Evolutionary conservation across 2,113 vertebrate genomes (phyloP).

Genomic region (Vidua macroura): DNA sequence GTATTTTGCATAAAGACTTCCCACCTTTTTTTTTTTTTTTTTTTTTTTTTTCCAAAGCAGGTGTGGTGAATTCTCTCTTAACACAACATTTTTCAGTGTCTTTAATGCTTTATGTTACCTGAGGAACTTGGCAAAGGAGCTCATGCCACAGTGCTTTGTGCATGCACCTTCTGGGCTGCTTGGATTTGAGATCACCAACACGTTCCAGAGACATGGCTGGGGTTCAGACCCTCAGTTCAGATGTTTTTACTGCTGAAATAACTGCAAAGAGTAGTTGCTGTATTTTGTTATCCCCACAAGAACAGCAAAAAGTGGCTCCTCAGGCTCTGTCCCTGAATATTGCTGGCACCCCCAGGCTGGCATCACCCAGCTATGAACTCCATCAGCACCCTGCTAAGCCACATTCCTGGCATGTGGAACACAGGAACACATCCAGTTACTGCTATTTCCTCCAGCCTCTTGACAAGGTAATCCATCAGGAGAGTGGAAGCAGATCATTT

Average conservation of each 20-base stretch:
- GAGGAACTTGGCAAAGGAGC: neutral
- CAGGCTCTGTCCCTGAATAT: neutral
- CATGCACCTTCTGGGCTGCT: neutral
- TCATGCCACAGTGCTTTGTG: neutral
- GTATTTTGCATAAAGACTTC: neutral
- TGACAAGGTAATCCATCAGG: neutral
- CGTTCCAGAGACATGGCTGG: neutral
- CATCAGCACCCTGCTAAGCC: neutral
- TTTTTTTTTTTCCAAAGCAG: neutral
- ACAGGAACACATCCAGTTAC: neutral
- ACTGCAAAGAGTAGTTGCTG: neutral
- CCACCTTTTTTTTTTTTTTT: neutral
- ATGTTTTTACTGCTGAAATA: neutral
- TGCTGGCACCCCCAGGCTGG: neutral
- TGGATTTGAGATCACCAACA: neutral
- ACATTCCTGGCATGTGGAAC: neutral
- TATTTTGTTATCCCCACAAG: neutral
- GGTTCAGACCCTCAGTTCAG: neutral
- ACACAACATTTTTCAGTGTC: neutral
- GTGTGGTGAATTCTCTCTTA: neutral
- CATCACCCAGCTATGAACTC: neutral
- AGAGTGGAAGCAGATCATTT: constrained; percentile 6
- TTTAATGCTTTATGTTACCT: neutral
- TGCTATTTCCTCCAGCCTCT: neutral
- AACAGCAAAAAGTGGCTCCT: neutral